Evolutionary conservation across 2,888 invertebrate species (phyloP).

Genomic region (Candidula unifasciata): DNA sequence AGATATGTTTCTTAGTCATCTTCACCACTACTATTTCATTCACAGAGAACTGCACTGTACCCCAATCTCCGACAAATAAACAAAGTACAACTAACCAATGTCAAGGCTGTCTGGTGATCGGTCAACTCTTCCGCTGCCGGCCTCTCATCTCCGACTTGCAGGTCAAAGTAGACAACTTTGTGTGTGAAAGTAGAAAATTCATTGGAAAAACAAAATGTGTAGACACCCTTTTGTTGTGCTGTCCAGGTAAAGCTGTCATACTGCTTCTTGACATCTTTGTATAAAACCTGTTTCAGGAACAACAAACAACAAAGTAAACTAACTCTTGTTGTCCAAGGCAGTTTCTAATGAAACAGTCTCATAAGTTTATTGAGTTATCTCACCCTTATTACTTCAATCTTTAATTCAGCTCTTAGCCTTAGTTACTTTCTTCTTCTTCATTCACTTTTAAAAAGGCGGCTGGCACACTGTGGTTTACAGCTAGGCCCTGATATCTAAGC

Average conservation of each 20-base stretch:
- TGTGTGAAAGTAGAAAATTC: constrained; percentile 99
- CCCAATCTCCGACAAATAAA: not conserved
- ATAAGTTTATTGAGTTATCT: no score
- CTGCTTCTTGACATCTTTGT: constrained; percentile 94
- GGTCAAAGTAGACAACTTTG: constrained; percentile 98
- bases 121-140: constrained; percentile 81
- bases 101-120: constrained; percentile 86
- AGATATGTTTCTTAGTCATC: no score
- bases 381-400: not conserved
- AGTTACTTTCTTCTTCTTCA: no score
- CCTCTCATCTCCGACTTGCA: constrained; percentile 93
- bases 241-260: constrained; percentile 91
- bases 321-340: no score
- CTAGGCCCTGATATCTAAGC: no score
- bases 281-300: constrained; percentile 83
- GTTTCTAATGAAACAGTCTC: no score
- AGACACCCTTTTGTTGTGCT: constrained; percentile 71
- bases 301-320: no score
- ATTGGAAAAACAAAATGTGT: constrained; percentile 90
- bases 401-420: not conserved
- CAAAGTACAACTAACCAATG: constrained; percentile 80
- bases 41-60: no score
- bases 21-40: no score
- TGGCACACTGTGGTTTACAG: no score
- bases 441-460: no score